Base-by-base conservation (phyloP, 2,113 vertebrate species). In the Argyrosomus japonicus region DNA sequence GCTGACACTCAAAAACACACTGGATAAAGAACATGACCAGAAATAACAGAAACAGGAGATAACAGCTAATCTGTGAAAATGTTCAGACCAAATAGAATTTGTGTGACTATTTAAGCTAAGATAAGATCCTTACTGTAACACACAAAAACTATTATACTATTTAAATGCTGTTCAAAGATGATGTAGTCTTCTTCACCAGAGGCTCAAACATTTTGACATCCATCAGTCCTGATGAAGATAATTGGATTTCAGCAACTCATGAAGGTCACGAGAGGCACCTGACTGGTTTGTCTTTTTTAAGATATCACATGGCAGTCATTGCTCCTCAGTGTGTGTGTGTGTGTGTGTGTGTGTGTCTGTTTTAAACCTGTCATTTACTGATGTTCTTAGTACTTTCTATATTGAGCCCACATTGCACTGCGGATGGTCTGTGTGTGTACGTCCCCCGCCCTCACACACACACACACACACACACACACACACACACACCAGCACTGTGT, bases 161-260 rank as follows among this genome's bases (percentile, higher is more conserved):
- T 17, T 32, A 61, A 21, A 74, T 48, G 21, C n/a, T 57, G 36
- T 47, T n/a, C 32, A 25, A 13, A 27, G 47, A 58, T 0, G 27
- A 51, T 62, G 32, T n/a, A 29, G 50, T 29, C 61, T 53, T 0
- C 8, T 56, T 43, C 8, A 68, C 2, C 15, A 50, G 1, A 12
- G 64, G 77, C 3, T 63, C 54, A 48, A 51, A 62, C 21, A 21
- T 14, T 68, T 32, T 61, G 2, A 45, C 45, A 15, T 75, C 6
- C 25, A 71, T 72, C 23, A 58, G 18, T 69, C 5, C 15, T 87
- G 84, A 87, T 71, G 51, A 43, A 72, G 32, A 65, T 85, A 75
- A 84, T 18, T 81, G 25, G 3, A 21, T 78, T 75, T 56, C 25
- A 68, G 68, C 36, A 85, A 74, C 77, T 79, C 2, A 12, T 77